These are phyloP conservation scores for Eupithecia insigniata DNA, from an alignment of 2,888 invertebrate species.

Conservation along the genomic window DNA sequence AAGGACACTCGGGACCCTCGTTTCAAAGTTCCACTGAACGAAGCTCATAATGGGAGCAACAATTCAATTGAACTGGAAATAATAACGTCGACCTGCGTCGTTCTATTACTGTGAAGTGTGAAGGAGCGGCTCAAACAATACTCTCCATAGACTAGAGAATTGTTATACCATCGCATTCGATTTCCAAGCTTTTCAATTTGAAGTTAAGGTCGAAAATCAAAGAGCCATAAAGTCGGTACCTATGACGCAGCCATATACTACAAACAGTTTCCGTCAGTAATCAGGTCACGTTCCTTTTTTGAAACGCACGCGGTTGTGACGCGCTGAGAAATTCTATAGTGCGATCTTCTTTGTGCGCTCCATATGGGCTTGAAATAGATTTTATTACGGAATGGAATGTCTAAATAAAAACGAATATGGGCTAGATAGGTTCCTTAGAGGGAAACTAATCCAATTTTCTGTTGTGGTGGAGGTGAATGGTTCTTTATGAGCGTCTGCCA, in stretches of 20 bases:
- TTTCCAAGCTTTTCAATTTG: conserved; percentile 49
- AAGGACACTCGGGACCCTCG: conserved; percentile 39
- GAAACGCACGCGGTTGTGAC: conserved; percentile 69
- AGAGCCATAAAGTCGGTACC: conserved; percentile 47
- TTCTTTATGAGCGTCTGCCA: conserved; percentile 51
- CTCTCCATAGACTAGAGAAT: conserved; percentile 60
- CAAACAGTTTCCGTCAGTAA: conserved; percentile 80
- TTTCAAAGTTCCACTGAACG: conserved; percentile 52
- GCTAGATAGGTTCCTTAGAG: conserved; percentile 26
- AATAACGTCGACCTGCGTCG: conserved; percentile 59
- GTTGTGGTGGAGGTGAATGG: conserved; percentile 43
- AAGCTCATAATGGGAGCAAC: conserved; percentile 55
- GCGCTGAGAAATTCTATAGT: conserved; percentile 55
- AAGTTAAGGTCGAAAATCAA: conserved; percentile 55
- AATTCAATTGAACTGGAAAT: conserved; percentile 64
- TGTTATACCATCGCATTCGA: conserved; percentile 50
- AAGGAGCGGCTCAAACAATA: conserved; percentile 68
- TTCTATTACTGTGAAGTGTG: conserved; percentile 62
- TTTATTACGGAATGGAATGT: conserved; percentile 51
- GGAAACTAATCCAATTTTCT: conserved; percentile 47
- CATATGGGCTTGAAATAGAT: conserved; percentile 55
- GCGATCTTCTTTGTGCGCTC: conserved; percentile 46
- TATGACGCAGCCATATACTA: conserved; percentile 68
- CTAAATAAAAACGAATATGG: conserved; percentile 26
- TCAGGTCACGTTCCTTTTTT: conserved; percentile 83